Evolutionary conservation across 2,797 vertebrate species (phyloP).

Genomic region (Semotilus atromaculatus): DNA sequence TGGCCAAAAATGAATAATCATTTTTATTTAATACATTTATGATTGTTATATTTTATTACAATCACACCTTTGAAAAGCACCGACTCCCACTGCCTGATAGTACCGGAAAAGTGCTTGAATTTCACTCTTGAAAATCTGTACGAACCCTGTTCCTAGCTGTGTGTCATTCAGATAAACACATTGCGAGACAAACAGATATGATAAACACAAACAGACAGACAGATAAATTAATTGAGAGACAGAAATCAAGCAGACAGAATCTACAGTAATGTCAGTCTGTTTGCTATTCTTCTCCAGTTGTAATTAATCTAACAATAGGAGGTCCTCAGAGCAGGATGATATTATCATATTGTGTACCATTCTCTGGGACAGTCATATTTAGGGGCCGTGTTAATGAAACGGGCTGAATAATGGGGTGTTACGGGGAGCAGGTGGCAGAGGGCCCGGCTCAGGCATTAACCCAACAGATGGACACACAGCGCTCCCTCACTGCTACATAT

Average conservation of each 20-base stretch:
- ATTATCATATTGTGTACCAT: neutral
- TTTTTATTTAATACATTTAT: neutral
- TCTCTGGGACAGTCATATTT: neutral
- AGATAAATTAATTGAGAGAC: neutral
- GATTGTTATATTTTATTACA: neutral
- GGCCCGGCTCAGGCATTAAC: conserved; percentile 75
- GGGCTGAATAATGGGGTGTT: conserved; percentile 77
- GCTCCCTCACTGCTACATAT: conserved; percentile 76
- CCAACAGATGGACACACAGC: conserved; percentile 81
- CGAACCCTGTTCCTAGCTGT: too few species aligned
- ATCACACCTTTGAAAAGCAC: neutral
- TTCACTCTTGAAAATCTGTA: too few species aligned
- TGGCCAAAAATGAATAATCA: neutral
- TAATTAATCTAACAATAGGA: conserved; percentile 11
- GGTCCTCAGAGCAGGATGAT: neutral
- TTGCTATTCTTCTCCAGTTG: neutral
- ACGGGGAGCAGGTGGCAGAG: conserved; percentile 80
- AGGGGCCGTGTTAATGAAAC: neutral
- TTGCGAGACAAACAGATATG: neutral
- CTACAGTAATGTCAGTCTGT: neutral
- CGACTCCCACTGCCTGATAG: neutral
- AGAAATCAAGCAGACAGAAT: neutral
- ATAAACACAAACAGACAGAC: neutral
- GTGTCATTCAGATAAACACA: too few species aligned
- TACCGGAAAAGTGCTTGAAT: too few species aligned